A percentile compares a stretch with the other conserved stretches of the same genome.
Evolutionary conservation across 1,140 invertebrate species (phyloP).

Genomic region (Lordiphosa mommai): DNA sequence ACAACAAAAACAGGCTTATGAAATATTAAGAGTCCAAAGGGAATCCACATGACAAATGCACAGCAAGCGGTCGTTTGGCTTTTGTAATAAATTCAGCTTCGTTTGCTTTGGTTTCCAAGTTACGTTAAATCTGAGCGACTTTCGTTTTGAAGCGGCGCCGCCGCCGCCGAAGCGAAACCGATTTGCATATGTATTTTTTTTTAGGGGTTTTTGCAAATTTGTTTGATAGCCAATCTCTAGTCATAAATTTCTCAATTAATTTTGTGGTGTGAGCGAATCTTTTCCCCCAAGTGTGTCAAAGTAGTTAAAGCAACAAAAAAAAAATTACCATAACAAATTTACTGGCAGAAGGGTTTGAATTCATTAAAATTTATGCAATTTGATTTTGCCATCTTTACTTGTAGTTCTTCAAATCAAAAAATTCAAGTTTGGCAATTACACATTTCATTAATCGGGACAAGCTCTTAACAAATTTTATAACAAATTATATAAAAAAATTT

Average conservation of each 20-base stretch:
- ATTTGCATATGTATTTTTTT: constrained; percentile 60
- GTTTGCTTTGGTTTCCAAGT: constrained; percentile 28
- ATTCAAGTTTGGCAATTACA: no score
- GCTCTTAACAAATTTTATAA: no score
- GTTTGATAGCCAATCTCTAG: constrained; percentile 41
- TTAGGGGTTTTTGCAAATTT: constrained; percentile 55
- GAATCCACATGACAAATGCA: constrained; percentile 45
- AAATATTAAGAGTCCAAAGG: constrained; percentile 63
- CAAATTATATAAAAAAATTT: no score
- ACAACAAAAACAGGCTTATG: constrained; percentile 67
- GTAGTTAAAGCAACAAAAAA: no score
- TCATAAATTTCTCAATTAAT: constrained; percentile 71
- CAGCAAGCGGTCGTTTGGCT: constrained; percentile 63
- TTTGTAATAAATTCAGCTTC: constrained; percentile 49
- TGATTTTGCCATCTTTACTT: no score
- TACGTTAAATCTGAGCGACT: constrained; percentile 26
- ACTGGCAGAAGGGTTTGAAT: no score
- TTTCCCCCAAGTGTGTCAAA: constrained; percentile 48
- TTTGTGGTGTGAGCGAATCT: constrained; percentile 41
- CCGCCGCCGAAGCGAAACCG: background rate
- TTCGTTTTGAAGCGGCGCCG: constrained; percentile 67
- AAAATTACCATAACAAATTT: no score
- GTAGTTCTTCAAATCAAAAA: no score
- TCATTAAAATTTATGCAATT: no score
- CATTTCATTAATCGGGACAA: no score